phyloP scores from a whole-genome alignment of 2,888 invertebrate species.

The Therioaphis trifolii region DNA sequence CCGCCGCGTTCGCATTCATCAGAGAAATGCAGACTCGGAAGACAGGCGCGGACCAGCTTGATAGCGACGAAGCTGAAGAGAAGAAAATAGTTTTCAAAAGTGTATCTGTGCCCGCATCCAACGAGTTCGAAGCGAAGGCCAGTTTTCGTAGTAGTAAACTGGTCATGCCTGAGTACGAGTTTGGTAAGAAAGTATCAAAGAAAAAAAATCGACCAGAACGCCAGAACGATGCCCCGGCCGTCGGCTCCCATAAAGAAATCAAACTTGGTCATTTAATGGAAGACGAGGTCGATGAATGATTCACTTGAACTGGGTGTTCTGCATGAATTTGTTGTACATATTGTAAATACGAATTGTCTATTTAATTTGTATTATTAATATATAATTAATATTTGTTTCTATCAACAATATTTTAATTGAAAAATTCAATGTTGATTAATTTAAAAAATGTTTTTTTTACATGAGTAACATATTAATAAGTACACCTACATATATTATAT shows the following conservation, averaged over 20 bases:
- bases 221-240: neutral
- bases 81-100: constrained; percentile 55
- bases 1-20: constrained; percentile 63
- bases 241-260: neutral
- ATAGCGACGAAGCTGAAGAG: neutral
- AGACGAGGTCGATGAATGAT: constrained; percentile 51
- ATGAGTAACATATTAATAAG: too few species aligned
- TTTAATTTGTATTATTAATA: neutral
- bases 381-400: neutral
- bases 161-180: constrained; percentile 59
- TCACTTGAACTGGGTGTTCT: too few species aligned
- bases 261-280: constrained; percentile 60
- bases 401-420: neutral
- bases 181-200: constrained; percentile 40
- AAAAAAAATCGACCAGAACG: constrained; percentile 10
- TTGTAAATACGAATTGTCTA: constrained; percentile 20
- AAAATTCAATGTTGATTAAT: neutral
- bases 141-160: constrained; percentile 48
- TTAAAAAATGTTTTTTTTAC: neutral
- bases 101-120: neutral
- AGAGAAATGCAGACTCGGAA: constrained; percentile 63
- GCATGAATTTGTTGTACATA: constrained; percentile 3
- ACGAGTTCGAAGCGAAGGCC: neutral
- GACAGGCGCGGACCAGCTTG: neutral
- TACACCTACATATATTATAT: too few species aligned